Evolutionary conservation across 2,888 invertebrate species (phyloP).

Genomic region (Drosophila paramelanica): DNA sequence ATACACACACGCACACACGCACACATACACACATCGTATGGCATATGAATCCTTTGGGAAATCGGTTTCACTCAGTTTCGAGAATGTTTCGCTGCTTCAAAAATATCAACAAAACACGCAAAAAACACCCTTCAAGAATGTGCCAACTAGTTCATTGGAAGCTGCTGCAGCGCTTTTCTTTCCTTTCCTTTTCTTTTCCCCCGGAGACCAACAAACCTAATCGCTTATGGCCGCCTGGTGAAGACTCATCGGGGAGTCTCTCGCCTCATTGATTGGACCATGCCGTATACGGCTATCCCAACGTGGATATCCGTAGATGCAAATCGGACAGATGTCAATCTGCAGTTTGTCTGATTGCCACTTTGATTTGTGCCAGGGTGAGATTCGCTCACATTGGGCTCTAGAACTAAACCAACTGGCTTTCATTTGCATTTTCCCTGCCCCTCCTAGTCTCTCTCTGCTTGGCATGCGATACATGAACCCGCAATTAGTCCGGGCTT

Average conservation of each 20-base stretch:
- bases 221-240: slow-evolving; percentile 74
- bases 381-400: slow-evolving; percentile 5
- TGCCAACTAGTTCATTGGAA: slow-evolving; percentile 5
- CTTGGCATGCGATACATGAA: slow-evolving; percentile 30
- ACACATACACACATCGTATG: background rate
- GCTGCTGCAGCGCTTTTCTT: background rate
- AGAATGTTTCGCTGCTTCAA: slow-evolving; percentile 65
- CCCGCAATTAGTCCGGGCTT: slow-evolving; percentile 50
- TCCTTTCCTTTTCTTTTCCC: slow-evolving; percentile 33
- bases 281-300: slow-evolving; percentile 39
- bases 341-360: slow-evolving; percentile 70
- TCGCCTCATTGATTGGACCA: slow-evolving; percentile 54
- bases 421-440: slow-evolving; percentile 39
- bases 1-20: slow-evolving; percentile 14
- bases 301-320: slow-evolving; percentile 51
- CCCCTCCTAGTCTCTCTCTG: background rate
- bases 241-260: slow-evolving; percentile 66
- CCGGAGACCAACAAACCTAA: slow-evolving; percentile 79
- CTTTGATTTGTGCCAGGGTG: slow-evolving; percentile 48
- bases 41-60: slow-evolving; percentile 71
- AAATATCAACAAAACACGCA: slow-evolving; percentile 56
- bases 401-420: slow-evolving; percentile 22
- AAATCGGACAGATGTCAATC: slow-evolving; percentile 77
- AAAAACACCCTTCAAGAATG: slow-evolving; percentile 27
- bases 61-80: slow-evolving; percentile 78